Percentiles rank a stretch among this genome's conserved stretches.
Evolutionary conservation across 2,113 vertebrate species (phyloP).

Genomic region (Pycnonotus jocosus): DNA sequence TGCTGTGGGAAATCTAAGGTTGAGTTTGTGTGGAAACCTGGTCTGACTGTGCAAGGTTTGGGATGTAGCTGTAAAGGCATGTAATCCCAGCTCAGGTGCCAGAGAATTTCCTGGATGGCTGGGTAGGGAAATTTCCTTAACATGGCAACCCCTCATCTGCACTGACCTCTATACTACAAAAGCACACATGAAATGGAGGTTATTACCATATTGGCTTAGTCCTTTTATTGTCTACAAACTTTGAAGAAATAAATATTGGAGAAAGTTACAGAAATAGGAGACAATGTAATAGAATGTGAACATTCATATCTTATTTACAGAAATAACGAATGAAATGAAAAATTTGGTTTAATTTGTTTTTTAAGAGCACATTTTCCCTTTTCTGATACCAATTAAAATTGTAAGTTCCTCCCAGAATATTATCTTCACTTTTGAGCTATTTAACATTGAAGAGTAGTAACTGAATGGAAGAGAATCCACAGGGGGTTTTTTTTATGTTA

Average conservation of each 20-base stretch:
- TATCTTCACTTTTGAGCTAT: not conserved
- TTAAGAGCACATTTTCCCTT: not conserved
- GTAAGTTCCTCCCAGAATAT: not conserved
- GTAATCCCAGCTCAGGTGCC: not conserved
- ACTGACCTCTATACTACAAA: not conserved
- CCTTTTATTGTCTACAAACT: not conserved
- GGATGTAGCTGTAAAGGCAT: not conserved
- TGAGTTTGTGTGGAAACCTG: too few relatives aligned
- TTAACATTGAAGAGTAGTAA: not conserved
- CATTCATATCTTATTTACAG: not conserved
- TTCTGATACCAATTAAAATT: not conserved
- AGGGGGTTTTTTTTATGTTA: not conserved
- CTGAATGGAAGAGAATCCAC: not conserved
- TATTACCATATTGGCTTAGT: not conserved
- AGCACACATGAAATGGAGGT: not conserved
- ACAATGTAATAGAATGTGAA: not conserved
- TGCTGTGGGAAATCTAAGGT: not conserved
- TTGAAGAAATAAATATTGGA: not conserved
- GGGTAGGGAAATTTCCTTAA: not conserved
- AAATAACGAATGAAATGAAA: not conserved
- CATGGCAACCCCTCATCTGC: not conserved
- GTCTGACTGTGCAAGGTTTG: not conserved
- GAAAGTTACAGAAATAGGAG: not conserved
- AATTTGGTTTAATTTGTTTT: not conserved
- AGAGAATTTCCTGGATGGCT: not conserved